phyloP scores from a whole-genome alignment of 2,113 vertebrate genomes.

The Pipa parva region DNA sequence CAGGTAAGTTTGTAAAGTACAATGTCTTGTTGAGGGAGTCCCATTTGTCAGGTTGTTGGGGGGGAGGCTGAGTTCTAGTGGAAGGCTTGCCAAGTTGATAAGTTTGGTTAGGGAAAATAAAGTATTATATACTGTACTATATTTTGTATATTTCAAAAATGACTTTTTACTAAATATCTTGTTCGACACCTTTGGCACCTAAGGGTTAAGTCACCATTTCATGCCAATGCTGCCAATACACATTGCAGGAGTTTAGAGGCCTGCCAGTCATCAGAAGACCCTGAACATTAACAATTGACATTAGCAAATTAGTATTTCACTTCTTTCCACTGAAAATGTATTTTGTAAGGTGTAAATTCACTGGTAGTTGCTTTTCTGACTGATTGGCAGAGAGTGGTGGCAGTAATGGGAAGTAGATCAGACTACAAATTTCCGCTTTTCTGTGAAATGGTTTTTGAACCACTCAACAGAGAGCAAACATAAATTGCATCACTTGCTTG shows the following conservation, averaged over 20 bases:
- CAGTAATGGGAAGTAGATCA: not conserved
- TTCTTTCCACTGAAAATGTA: not conserved
- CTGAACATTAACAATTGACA: not conserved
- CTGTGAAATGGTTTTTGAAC: constrained; percentile 12
- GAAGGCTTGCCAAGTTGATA: too few species aligned
- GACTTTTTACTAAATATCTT: too few species aligned
- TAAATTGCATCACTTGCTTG: not conserved
- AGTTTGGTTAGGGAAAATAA: too few species aligned
- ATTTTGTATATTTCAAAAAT: too few species aligned
- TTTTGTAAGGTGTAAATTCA: constrained; percentile 2
- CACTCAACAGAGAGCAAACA: constrained; percentile 3
- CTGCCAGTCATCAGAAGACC: not conserved
- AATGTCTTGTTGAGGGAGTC: too few species aligned
- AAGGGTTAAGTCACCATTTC: not conserved
- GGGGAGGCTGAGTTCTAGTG: too few species aligned
- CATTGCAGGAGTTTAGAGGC: not conserved
- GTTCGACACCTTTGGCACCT: not conserved
- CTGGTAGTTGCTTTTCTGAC: not conserved
- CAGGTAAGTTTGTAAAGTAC: too few species aligned
- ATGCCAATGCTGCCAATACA: not conserved
- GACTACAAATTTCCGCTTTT: constrained; percentile 30
- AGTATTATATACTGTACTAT: too few species aligned
- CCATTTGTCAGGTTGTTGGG: too few species aligned
- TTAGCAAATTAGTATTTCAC: not conserved
- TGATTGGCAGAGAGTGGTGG: not conserved